Conservation (phyloP, 2,113 vertebrate genomes). For the Pseudorectes ferrugineus region DNA sequence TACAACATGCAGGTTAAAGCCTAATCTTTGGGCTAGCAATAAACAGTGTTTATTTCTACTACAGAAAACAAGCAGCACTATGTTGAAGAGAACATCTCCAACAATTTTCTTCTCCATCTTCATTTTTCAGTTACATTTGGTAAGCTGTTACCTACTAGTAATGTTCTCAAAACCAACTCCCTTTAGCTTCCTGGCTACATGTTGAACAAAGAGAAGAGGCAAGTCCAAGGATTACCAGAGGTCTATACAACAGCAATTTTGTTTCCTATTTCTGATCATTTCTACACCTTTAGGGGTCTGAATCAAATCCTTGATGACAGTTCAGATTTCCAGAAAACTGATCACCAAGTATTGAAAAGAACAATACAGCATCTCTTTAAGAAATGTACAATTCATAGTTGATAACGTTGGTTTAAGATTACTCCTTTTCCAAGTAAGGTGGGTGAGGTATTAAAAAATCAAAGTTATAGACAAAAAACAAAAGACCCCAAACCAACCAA, state of each 20-base stretch:
- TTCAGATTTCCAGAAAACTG: not conserved
- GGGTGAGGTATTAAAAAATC: not conserved
- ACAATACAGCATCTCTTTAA: not conserved
- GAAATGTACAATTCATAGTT: not conserved
- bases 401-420: rapidly evolving
- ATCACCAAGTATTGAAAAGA: not conserved
- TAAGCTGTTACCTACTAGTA: not conserved
- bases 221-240: not conserved
- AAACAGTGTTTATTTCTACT: not conserved
- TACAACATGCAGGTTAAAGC: not conserved
- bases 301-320: not conserved
- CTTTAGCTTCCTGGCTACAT: not conserved
- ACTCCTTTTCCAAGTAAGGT: not conserved
- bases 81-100: not conserved
- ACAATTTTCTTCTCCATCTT: not conserved
- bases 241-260: not conserved
- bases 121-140: not conserved
- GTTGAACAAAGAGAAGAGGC: not conserved
- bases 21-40: not conserved
- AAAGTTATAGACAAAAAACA: not conserved
- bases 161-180: not conserved
- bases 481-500: not conserved
- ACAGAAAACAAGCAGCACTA: not conserved
- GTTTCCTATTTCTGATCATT: not conserved
- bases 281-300: not conserved